Evolutionary conservation across 1,140 invertebrate species (phyloP).

Genomic region (Parasteatoda tepidariorum): DNA sequence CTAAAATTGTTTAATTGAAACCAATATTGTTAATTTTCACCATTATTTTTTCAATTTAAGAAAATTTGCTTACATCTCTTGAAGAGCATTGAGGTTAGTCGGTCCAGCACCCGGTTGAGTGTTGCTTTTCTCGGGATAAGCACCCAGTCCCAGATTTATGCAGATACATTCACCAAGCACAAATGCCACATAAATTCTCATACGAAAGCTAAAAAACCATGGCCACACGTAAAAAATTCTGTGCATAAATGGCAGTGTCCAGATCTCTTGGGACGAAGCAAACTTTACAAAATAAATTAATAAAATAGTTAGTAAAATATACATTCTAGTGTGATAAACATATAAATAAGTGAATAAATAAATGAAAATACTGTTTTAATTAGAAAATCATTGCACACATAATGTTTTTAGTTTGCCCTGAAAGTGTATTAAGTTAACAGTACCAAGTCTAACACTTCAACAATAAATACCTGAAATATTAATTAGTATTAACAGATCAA

Average conservation of each 20-base stretch:
- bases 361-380: neutral
- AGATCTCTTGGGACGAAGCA: slow-evolving; percentile 44
- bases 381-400: neutral
- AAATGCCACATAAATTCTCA: slow-evolving; percentile 54
- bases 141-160: slow-evolving; percentile 39
- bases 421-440: too few relatives aligned
- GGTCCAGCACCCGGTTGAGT: slow-evolving; percentile 44
- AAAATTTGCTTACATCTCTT: slow-evolving; percentile 19
- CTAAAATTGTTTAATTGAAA: too few relatives aligned
- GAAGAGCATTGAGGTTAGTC: slow-evolving; percentile 12
- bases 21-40: too few relatives aligned
- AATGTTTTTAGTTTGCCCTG: neutral
- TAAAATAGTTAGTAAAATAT: neutral
- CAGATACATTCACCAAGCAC: slow-evolving; percentile 52
- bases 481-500: too few relatives aligned
- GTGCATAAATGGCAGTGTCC: slow-evolving; percentile 34
- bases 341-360: too few relatives aligned
- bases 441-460: too few relatives aligned
- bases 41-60: too few relatives aligned
- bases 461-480: too few relatives aligned
- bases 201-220: slow-evolving; percentile 55
- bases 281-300: slow-evolving; percentile 14
- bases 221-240: slow-evolving; percentile 38
- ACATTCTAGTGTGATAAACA: neutral
- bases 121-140: slow-evolving; percentile 33